phyloP scores from a whole-genome alignment of 2,797 vertebrate genomes.

The Leucoraja ocellata region DNA sequence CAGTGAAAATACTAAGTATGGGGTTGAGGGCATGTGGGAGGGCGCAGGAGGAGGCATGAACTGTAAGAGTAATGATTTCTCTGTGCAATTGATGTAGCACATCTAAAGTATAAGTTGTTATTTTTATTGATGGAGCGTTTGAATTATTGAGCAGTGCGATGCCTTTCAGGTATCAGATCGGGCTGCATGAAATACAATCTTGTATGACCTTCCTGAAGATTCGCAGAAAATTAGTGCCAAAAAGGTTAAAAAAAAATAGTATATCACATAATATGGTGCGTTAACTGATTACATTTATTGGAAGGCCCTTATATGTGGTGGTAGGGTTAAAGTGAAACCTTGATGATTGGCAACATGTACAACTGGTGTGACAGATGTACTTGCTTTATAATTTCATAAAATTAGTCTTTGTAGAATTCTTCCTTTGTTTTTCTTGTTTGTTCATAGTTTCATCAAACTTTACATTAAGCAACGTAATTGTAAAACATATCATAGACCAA shows the following conservation, averaged over 20 bases:
- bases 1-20: not conserved
- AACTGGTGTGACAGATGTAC: no score
- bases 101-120: not conserved
- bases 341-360: no score
- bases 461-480: no score
- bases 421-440: no score
- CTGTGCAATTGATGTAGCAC: not conserved
- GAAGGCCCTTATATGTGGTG: no score
- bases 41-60: not conserved
- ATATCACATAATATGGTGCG: no score
- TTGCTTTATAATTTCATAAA: no score
- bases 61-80: not conserved
- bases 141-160: not conserved
- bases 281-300: no score
- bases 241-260: not conserved
- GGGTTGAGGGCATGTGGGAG: not conserved
- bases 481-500: no score
- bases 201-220: conserved; percentile 1
- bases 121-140: not conserved
- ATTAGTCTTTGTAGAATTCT: no score
- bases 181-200: not conserved
- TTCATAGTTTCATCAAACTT: no score
- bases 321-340: no score
- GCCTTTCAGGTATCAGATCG: not conserved
- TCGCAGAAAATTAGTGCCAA: conserved; percentile 1